Evolutionary conservation across 2,113 vertebrate species (phyloP), one percentile per base, ranked within the genome.

Genomic region (Thymallus thymallus): DNA sequence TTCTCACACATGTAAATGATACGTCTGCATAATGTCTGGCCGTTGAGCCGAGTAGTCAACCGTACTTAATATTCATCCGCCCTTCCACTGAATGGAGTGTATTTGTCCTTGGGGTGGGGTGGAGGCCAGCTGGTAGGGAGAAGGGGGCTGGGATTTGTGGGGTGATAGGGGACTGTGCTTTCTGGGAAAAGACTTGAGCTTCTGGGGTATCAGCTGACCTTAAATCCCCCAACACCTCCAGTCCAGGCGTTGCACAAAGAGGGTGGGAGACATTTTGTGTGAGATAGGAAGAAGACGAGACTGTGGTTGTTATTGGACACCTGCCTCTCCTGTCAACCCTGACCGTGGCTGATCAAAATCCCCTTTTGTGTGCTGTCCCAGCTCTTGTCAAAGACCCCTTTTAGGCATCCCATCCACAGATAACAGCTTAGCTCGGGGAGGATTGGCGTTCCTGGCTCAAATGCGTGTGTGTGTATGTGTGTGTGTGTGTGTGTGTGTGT

Each of bases 1-100:
- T 51, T 76, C 69, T 75, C 79, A 72, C 75, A 82, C 85, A 84
- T 87, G 88, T 89, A 90, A 88, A 83, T 80, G 80, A 87, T 85
- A 82, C 60, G 82, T 85, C 60, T 72, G 60, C 79, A 79, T 45
- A 80, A 79, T 45, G 26, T 63, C 75, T 72, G 58, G 51, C 32
- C 51, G 26, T 58, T 32, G 14, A 16, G 1, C 72, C 24, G 72
- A n/a, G 6, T 60, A 23, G 63, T 48, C 63, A 78, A 68, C 56
- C 56, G 60, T 26, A 29, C 74, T 81, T 74, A 77, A 81, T 77
- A 77, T 77, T 77, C 68, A 74, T 35, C 69, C 81, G 78, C 69
- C 48, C 76, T 68, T 70, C 72, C 35, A 41, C 70, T 58, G 68
- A 83, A 67, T 68, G 80, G 80, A 75, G 82, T 69, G 69, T 66